phyloP scores from a whole-genome alignment of 92 coral and sea anemone species.

The Paragorgia papillata region DNA sequence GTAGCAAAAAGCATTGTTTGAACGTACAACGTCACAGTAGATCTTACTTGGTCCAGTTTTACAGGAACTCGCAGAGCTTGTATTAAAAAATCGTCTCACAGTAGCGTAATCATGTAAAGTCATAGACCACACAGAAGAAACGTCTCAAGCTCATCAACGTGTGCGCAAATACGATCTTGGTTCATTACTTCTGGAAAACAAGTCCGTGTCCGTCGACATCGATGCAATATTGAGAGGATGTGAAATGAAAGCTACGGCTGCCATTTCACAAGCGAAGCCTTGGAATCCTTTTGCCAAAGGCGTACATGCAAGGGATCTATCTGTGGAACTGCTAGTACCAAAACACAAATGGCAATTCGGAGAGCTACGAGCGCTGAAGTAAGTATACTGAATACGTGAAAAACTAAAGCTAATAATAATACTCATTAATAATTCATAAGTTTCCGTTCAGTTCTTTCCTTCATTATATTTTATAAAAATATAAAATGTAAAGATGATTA shows the following conservation, averaged over 20 bases:
- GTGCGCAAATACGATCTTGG: constrained; percentile 3
- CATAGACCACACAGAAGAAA: too few relatives aligned
- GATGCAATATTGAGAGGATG: background rate
- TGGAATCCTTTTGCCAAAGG: constrained; percentile 6
- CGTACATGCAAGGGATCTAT: background rate
- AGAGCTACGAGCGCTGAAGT: constrained; percentile 9
- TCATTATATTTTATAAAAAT: too few relatives aligned
- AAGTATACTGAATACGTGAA: background rate
- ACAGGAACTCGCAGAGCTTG: too few relatives aligned
- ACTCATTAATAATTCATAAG: background rate
- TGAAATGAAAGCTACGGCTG: background rate
- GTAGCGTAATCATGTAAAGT: too few relatives aligned
- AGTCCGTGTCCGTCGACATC: constrained; percentile 4
- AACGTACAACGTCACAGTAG: too few relatives aligned
- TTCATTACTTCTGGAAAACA: constrained; percentile 7
- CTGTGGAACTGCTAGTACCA: background rate
- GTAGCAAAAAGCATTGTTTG: too few relatives aligned
- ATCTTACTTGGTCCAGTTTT: too few relatives aligned
- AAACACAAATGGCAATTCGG: background rate
- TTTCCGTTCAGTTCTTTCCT: background rate
- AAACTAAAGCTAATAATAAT: background rate
- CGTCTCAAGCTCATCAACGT: too few relatives aligned
- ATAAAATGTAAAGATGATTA: too few relatives aligned
- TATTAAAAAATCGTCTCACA: too few relatives aligned
- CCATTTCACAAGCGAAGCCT: constrained; percentile 1